These are phyloP conservation scores for Diplodus sargus DNA, from an alignment of 2,797 vertebrate species.

Conservation along the genomic window DNA sequence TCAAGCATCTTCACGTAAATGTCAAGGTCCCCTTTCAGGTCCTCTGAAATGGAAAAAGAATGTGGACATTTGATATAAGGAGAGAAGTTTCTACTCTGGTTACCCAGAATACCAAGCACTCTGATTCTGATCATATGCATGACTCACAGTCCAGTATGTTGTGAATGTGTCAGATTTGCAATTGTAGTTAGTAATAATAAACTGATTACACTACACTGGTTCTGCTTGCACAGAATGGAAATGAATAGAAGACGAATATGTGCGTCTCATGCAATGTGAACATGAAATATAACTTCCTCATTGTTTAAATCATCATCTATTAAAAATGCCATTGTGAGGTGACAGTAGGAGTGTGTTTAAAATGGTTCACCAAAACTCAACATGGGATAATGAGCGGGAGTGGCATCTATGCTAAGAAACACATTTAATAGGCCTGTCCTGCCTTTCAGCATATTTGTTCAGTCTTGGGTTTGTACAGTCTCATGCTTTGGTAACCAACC, in stretches of 20 bases:
- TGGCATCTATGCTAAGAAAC: neutral
- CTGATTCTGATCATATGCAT: neutral
- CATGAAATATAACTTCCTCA: neutral
- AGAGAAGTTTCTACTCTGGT: neutral
- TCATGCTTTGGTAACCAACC: neutral
- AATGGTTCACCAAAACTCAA: neutral
- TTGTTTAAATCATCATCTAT: neutral
- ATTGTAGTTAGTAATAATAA: too few species aligned
- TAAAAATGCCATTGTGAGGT: neutral
- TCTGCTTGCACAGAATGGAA: too few species aligned
- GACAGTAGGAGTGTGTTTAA: too few species aligned
- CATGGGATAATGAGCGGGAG: neutral
- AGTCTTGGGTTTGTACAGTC: neutral
- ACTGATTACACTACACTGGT: neutral
- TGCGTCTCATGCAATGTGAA: neutral
- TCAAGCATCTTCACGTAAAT: slow-evolving; percentile 65
- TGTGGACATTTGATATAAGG: neutral
- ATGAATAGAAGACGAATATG: too few species aligned
- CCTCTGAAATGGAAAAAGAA: slow-evolving; percentile 57
- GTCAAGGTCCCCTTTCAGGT: slow-evolving; percentile 76
- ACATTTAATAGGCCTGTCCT: fast-evolving
- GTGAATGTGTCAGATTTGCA: neutral
- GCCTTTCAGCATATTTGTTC: neutral
- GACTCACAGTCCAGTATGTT: neutral
- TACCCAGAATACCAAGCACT: slow-evolving; percentile 3